phyloP scores from a whole-genome alignment of 2,888 invertebrate species.

The Brassicogethes aeneus region DNA sequence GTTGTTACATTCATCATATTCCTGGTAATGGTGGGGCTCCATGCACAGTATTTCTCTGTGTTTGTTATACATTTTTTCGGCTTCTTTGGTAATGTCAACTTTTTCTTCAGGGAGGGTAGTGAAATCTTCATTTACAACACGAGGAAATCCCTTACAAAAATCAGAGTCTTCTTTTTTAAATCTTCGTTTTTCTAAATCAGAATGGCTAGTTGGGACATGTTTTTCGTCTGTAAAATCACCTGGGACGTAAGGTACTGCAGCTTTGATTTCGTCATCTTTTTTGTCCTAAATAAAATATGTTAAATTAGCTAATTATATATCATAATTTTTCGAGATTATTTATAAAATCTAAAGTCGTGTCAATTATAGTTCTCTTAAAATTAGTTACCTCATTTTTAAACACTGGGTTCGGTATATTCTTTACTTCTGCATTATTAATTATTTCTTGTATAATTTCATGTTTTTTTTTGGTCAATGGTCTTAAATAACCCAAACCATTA shows the following conservation, averaged over 20 bases:
- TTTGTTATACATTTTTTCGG: slow-evolving; percentile 33
- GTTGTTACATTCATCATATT: too few relatives aligned
- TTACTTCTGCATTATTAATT: background rate
- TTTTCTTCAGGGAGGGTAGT: slow-evolving; percentile 19
- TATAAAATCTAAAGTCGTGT: too few relatives aligned
- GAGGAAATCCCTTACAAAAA: slow-evolving; percentile 25
- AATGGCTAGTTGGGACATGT: slow-evolving; percentile 44
- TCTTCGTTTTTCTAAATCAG: slow-evolving; percentile 30
- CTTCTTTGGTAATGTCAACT: slow-evolving; percentile 24
- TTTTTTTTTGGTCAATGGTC: slow-evolving; percentile 2
- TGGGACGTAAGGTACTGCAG: slow-evolving; percentile 41
- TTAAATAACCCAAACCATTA: slow-evolving; percentile 7
- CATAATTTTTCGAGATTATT: too few relatives aligned
- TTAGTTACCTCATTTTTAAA: background rate
- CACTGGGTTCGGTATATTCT: background rate
- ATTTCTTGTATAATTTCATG: slow-evolving; percentile 3
- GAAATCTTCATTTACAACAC: slow-evolving; percentile 29
- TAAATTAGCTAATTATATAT: too few relatives aligned
- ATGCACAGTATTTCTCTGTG: slow-evolving; percentile 32
- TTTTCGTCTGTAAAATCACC: slow-evolving; percentile 47
- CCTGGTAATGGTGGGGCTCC: slow-evolving; percentile 5
- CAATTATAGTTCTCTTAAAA: too few relatives aligned
- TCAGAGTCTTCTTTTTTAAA: slow-evolving; percentile 15
- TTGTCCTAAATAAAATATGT: too few relatives aligned
- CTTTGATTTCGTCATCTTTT: slow-evolving; percentile 2